Evolutionary conservation across 2,113 vertebrate genomes (phyloP), one percentile per base, ranked within the genome.

Genomic region (Dasyurus viverrinus): DNA sequence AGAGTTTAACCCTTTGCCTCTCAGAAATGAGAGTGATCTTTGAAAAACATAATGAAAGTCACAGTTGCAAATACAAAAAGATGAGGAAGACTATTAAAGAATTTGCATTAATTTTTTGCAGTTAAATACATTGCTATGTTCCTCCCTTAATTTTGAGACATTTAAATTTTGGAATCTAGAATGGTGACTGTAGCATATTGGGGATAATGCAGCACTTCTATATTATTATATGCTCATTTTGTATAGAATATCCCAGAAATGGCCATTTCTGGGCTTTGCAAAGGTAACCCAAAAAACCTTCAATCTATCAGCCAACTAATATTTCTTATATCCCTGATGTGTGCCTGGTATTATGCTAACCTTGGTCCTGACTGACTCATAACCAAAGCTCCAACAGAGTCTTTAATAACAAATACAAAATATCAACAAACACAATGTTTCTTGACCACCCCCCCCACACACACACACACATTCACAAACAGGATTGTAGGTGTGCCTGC

Each of bases 21-120:
- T 98, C 92, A 92, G 94, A 91, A 96, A 97, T 97, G 97, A 96
- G 97, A 97, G 97, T 96, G 96, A 50, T 95, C 94, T 98, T 97
- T 98, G 93, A 92, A 98, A 97, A 98, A 96, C 84, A 57, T 96
- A 60, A 30, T 97, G 93, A 93, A 96, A 95, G 95, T 92, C 42
- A 96, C 54, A 46, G 0, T 91, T 92, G 89, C 93, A 94, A 95
- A 95, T 91, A 89, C 57, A 54, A 94, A 94, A 95, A 90, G 19
- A 94, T 94, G 89, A 54, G 90, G 94, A 89, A 90, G n/a, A 26
- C 95, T 95, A 6, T 91, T 60, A 53, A 55, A 50, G 53, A 91
- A n/a, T 89, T 68, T 84, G 16, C 16, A 23, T 95, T 92, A 53
- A 57, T 95, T 94, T n/a, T 95, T 92, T 53, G 27, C 46, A 89